A percentile compares a stretch with the other conserved stretches of the same genome.
phyloP scores from a whole-genome alignment of 2,113 vertebrate species.

The Pangasianodon hypophthalmus region DNA sequence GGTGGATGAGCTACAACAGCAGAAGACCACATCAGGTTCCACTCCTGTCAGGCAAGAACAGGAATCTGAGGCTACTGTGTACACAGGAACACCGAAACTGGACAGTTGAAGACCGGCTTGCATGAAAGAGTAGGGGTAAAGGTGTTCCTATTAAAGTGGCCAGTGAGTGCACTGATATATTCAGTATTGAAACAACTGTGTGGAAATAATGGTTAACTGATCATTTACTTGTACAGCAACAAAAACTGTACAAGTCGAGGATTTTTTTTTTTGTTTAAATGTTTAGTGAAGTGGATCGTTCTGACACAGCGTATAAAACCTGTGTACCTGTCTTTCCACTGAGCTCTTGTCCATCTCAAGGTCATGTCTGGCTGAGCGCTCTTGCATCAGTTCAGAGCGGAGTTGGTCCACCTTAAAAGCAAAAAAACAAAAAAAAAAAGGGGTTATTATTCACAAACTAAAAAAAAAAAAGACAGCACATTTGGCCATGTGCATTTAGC shows the following conservation, averaged over 20 bases:
- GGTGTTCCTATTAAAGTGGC: not conserved
- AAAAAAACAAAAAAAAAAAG: not conserved
- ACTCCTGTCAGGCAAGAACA: not conserved
- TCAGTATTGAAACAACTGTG: not conserved
- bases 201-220: not conserved
- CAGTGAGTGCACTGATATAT: not conserved
- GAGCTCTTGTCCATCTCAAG: slow-evolving; percentile 92
- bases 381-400: slow-evolving; percentile 88
- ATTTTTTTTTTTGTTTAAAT: not conserved
- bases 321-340: slow-evolving; percentile 86
- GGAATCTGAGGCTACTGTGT: not conserved
- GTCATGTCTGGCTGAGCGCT: slow-evolving; percentile 84
- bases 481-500: not conserved
- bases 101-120: not conserved
- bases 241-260: not conserved
- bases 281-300: not conserved
- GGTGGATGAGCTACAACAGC: too few relatives aligned
- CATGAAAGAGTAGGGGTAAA: not conserved
- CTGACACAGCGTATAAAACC: not conserved
- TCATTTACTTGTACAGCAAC: not conserved
- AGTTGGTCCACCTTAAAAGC: slow-evolving; percentile 85
- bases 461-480: not conserved
- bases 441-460: not conserved
- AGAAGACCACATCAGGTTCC: not conserved
- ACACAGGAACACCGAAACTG: too few relatives aligned